Base-by-base conservation (phyloP, 2,797 vertebrate species). In the Cygnus olor region DNA sequence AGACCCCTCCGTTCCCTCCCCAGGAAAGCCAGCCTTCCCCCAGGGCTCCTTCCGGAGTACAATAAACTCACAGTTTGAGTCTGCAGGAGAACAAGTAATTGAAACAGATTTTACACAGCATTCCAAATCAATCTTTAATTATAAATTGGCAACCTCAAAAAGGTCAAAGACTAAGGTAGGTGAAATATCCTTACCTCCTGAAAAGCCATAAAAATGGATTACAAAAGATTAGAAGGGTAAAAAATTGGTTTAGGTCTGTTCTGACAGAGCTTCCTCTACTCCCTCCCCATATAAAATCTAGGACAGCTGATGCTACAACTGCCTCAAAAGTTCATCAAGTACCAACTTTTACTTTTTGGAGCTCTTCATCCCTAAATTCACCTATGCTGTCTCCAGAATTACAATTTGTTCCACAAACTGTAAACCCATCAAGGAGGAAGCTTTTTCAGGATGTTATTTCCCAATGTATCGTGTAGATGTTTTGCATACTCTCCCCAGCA, bases 71-170 rank as follows among this genome's bases (percentile, higher is more conserved):
- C 36, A 65, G 44, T 68, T 73, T 68, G 76, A 88, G 15, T 24
- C 28, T 30, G 32, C 20, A 76, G 40, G 40, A 83, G 20, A 85
- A 56, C 20, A 69, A 91, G 58, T 34, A 79, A 92, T 38, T 65
- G 61, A 92, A 86, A 72, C 5, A 66, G 44, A 79, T 66, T 72
- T 53, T 1, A 3, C 63, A 86, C 19, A 76, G 60, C 32, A 54
- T 81, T 63, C 14, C 84, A 86, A 91, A 92, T 72, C 32, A 73
- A 76, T 68, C 38, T 69, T 69, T 87, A 92, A 89, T 40, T 85
- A 90, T 24, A 58, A 76, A 76, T 2, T 56, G 32, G 38, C 57
- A 79, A 47, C 19, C 40, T 65, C 54, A 76, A 66, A 84, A 76
- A 73, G 17, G 24, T 65, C 28, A 56, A 42, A 89, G n/a, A 36